A percentile compares a stretch with the other conserved stretches of the same genome.
Conservation (phyloP, 92 coral and sea anemone genomes). For the Actinernus sp. region DNA sequence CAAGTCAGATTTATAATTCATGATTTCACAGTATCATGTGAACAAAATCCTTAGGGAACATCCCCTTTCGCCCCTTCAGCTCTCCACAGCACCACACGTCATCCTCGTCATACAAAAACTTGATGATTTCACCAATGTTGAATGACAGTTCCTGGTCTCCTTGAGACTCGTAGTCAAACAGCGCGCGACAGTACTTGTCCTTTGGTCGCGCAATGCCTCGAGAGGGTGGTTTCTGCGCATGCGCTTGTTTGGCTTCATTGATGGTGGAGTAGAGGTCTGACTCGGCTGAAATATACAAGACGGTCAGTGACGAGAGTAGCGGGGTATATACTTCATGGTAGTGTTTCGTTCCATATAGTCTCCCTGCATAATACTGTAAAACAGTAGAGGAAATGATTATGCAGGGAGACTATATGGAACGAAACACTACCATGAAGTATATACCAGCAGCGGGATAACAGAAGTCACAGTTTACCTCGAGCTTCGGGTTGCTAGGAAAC, state of each 20-base stretch:
- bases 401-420: no score
- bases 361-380: no score
- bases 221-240: not conserved
- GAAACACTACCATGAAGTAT: no score
- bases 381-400: no score
- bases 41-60: constrained; percentile 91
- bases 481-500: no score
- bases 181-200: constrained; percentile 65
- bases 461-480: no score
- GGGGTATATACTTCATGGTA: no score
- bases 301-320: no score
- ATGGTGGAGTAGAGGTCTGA: constrained; percentile 69
- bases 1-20: no score
- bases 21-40: constrained; percentile 13
- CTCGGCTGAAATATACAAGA: no score
- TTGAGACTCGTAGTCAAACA: constrained; percentile 84
- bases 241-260: constrained; percentile 23
- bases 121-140: constrained; percentile 79
- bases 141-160: constrained; percentile 88
- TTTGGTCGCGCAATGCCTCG: constrained; percentile 18
- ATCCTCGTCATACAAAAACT: constrained; percentile 61
- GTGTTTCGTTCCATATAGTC: no score
- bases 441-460: no score
- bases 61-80: constrained; percentile 78
- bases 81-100: constrained; percentile 94